Percentiles rank a stretch among this genome's conserved stretches.
These are phyloP conservation scores for Nerophis ophidion DNA, from an alignment of 2,113 vertebrate species.

Conservation along the genomic window DNA sequence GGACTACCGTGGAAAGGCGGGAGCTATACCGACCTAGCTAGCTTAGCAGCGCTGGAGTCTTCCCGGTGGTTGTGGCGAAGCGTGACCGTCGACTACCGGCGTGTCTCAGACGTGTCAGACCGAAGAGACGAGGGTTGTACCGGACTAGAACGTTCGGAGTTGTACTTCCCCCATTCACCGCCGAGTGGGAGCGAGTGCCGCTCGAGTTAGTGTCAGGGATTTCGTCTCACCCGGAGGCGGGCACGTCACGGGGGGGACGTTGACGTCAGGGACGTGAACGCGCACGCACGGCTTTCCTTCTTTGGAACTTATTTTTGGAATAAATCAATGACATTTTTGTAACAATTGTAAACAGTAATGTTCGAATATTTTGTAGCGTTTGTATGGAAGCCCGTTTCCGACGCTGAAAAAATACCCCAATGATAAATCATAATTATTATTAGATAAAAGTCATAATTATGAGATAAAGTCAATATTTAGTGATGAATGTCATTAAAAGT, in stretches of 20 bases:
- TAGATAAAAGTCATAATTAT: too few relatives aligned
- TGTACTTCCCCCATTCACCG: constrained; percentile 55
- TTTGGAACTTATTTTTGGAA: background rate
- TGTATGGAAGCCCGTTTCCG: too few relatives aligned
- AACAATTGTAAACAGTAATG: too few relatives aligned
- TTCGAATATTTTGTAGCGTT: too few relatives aligned
- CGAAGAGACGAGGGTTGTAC: background rate
- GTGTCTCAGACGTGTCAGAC: background rate
- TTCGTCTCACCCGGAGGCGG: constrained; percentile 45
- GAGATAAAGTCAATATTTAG: too few relatives aligned
- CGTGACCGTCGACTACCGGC: constrained; percentile 15
- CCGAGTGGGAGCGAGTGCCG: constrained; percentile 47
- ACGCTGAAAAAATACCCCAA: too few relatives aligned
- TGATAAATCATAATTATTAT: too few relatives aligned
- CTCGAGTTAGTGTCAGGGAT: constrained; percentile 49
- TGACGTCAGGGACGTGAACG: constrained; percentile 18
- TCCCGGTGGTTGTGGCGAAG: constrained; percentile 19
- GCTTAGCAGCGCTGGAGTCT: background rate
- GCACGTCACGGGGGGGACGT: constrained; percentile 46
- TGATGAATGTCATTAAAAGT: too few relatives aligned
- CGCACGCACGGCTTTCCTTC: constrained; percentile 30
- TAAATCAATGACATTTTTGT: too few relatives aligned
- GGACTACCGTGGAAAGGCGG: constrained; percentile 14
- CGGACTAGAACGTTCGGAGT: constrained; percentile 17
- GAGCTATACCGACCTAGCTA: constrained; percentile 24